Conservation (phyloP, 2,797 vertebrate genomes). For the Thunnus albacares region DNA sequence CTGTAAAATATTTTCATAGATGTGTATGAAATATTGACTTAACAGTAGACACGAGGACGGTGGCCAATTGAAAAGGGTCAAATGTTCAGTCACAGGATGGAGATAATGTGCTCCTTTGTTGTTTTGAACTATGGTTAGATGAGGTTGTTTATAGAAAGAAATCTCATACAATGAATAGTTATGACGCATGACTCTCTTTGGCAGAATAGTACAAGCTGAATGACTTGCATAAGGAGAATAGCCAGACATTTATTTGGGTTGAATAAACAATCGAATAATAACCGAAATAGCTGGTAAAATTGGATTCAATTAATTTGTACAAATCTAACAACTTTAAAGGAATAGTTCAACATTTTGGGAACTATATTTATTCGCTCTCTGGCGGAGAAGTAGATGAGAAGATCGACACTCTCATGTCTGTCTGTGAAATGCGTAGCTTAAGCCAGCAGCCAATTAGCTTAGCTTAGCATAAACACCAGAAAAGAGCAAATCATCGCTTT, state of each 20-base stretch:
- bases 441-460: neutral
- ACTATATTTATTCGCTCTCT: neutral
- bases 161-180: constrained; percentile 47
- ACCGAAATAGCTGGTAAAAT: constrained; percentile 21
- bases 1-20: constrained; percentile 70
- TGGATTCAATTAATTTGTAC: constrained; percentile 1
- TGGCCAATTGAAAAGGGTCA: constrained; percentile 63
- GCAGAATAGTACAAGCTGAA: constrained; percentile 13
- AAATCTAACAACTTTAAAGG: neutral
- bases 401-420: too few species aligned
- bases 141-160: constrained; percentile 52
- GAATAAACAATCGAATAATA: constrained; percentile 2
- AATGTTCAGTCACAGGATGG: constrained; percentile 65
- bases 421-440: neutral
- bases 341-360: neutral
- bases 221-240: constrained; percentile 10
- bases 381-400: too few species aligned
- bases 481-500: neutral
- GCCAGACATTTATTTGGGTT: constrained; percentile 29
- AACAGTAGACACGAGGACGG: constrained; percentile 47
- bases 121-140: constrained; percentile 48
- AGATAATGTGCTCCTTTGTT: constrained; percentile 70
- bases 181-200: constrained; percentile 60
- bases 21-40: constrained; percentile 63
- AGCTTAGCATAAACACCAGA: neutral